Percentiles rank a stretch among this genome's conserved stretches.
Evolutionary conservation across 2,797 vertebrate species (phyloP).

Genomic region (Taenioides sp.): DNA sequence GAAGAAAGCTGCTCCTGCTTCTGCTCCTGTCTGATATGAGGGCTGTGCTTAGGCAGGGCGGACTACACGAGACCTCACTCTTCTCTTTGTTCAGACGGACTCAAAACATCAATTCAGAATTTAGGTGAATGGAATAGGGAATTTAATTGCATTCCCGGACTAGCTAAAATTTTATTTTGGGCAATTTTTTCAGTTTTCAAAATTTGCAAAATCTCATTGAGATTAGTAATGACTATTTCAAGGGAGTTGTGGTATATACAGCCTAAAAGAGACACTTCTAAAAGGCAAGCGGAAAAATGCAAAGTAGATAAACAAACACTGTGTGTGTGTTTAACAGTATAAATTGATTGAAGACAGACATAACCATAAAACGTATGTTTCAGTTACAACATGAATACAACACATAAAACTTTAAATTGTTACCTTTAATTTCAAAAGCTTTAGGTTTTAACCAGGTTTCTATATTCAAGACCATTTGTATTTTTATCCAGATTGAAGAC

Average conservation of each 20-base stretch:
- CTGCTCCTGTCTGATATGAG: slow-evolving; percentile 16
- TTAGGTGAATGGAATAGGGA: neutral
- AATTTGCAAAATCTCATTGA: too few relatives aligned
- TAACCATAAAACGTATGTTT: too few relatives aligned
- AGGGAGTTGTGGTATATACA: too few relatives aligned
- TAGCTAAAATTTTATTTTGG: neutral
- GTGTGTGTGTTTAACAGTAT: neutral
- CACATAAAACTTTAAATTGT: too few relatives aligned
- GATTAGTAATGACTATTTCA: too few relatives aligned
- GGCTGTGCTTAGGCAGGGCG: slow-evolving; percentile 14
- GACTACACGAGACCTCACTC: slow-evolving; percentile 10
- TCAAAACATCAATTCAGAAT: slow-evolving; percentile 23
- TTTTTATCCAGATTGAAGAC: too few relatives aligned
- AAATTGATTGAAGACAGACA: neutral
- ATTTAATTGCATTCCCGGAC: neutral
- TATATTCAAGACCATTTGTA: too few relatives aligned
- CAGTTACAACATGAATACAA: too few relatives aligned
- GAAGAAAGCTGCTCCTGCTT: slow-evolving; percentile 17
- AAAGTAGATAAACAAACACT: neutral
- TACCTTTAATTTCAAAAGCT: too few relatives aligned
- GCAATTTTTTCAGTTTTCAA: neutral
- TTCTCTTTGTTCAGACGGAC: slow-evolving; percentile 14
- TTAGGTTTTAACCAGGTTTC: too few relatives aligned
- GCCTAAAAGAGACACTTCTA: too few relatives aligned
- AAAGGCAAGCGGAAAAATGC: neutral